A percentile compares a stretch with the other conserved stretches of the same genome.
These are phyloP conservation scores for Drosophila truncata DNA, from an alignment of 1,140 invertebrate species.

Conservation along the genomic window DNA sequence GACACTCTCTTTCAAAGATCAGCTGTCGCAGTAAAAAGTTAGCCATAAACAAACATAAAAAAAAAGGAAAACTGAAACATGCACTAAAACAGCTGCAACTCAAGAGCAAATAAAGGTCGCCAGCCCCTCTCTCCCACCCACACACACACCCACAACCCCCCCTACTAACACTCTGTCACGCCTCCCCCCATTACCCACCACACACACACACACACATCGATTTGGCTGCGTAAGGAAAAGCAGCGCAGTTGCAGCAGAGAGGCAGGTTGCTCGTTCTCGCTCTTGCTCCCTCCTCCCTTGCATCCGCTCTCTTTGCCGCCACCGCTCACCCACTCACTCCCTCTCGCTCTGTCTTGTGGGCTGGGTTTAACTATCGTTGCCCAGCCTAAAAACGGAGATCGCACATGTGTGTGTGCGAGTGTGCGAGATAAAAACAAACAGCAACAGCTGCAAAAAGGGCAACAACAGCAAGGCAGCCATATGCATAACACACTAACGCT, in stretches of 20 bases:
- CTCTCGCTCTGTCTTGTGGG: conserved; percentile 50
- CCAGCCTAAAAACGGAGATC: conserved; percentile 78
- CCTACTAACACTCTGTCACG: background rate
- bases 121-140: conserved; percentile 12
- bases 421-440: conserved; percentile 22
- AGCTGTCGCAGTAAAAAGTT: conserved; percentile 29
- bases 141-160: background rate
- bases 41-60: conserved; percentile 26
- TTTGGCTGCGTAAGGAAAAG: conserved; percentile 27
- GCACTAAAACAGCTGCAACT: conserved; percentile 65
- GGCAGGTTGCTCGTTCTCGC: conserved; percentile 57
- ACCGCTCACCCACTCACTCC: conserved; percentile 5
- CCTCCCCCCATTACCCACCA: background rate
- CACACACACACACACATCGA: conserved; percentile 16
- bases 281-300: conserved; percentile 12
- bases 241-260: conserved; percentile 52
- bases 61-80: conserved; percentile 29
- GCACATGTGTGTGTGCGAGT: conserved; percentile 34
- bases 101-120: conserved; percentile 78
- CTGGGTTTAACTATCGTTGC: conserved; percentile 70
- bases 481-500: conserved; percentile 25
- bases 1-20: conserved; percentile 7
- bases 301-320: background rate
- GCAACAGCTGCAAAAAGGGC: conserved; percentile 21
- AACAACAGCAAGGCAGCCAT: conserved; percentile 20